Evolutionary conservation across 2,888 invertebrate species (phyloP).

Genomic region (Nemapogon koenigi): DNA sequence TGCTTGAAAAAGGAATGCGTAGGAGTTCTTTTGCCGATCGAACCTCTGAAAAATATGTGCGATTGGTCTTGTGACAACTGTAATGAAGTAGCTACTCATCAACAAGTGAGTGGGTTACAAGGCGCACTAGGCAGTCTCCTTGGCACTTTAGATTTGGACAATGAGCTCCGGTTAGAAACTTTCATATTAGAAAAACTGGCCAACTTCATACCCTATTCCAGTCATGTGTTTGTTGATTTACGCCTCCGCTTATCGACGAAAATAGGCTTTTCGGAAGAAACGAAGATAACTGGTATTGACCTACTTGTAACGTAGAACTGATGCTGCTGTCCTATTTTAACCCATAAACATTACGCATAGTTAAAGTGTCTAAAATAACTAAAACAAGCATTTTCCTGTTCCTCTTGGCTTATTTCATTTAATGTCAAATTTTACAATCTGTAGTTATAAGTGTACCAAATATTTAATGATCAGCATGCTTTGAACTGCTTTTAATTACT

Average conservation of each 20-base stretch:
- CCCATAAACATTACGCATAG: too few species aligned
- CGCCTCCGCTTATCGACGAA: constrained; percentile 34
- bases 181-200: constrained; percentile 33
- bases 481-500: too few species aligned
- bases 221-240: constrained; percentile 45
- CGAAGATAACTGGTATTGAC: constrained; percentile 35
- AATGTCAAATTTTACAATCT: too few species aligned
- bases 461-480: too few species aligned
- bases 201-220: constrained; percentile 38
- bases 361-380: too few species aligned
- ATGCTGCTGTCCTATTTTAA: too few species aligned
- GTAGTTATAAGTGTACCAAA: too few species aligned
- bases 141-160: constrained; percentile 45
- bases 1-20: constrained; percentile 56
- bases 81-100: constrained; percentile 28
- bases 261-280: constrained; percentile 32
- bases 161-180: constrained; percentile 48
- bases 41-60: constrained; percentile 45
- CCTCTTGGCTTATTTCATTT: too few species aligned
- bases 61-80: constrained; percentile 68
- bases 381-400: too few species aligned
- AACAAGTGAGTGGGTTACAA: constrained; percentile 50
- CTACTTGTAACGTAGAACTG: too few species aligned
- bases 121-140: constrained; percentile 61
- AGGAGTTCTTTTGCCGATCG: constrained; percentile 59